Percentiles rank a stretch among this genome's conserved stretches.
phyloP scores from a whole-genome alignment of 2,113 vertebrate species.

The Bos indicus region DNA sequence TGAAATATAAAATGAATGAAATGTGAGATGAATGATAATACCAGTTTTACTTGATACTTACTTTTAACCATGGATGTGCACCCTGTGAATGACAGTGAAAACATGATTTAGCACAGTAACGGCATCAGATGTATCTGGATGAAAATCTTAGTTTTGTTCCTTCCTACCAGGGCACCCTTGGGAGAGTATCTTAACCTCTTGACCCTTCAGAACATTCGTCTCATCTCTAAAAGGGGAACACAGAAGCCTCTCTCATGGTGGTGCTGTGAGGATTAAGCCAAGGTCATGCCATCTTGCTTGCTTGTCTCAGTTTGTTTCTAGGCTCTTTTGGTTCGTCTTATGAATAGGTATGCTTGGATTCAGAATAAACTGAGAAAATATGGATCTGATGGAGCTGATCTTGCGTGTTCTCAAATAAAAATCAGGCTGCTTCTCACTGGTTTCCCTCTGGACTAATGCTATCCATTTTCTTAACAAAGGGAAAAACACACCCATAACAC shows the following conservation, averaged over 20 bases:
- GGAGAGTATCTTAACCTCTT: not conserved
- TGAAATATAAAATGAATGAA: not conserved
- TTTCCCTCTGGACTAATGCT: not conserved
- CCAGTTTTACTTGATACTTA: not conserved
- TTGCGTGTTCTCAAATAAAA: not conserved
- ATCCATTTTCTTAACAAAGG: not conserved
- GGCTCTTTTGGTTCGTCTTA: not conserved
- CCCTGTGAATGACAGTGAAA: not conserved
- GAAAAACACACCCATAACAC: not conserved
- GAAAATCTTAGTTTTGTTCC: not conserved
- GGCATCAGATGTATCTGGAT: not conserved
- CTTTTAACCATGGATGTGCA: not conserved
- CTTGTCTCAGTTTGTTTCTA: not conserved
- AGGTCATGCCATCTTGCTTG: not conserved
- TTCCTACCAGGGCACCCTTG: not conserved
- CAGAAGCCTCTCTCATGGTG: not conserved
- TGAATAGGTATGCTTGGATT: not conserved
- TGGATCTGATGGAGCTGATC: not conserved
- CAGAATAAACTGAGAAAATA: not conserved
- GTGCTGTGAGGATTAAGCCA: not conserved
- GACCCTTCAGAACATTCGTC: not conserved
- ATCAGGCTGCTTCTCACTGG: not conserved
- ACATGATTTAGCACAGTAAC: not conserved
- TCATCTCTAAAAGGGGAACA: not conserved
- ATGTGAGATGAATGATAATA: not conserved